phyloP scores from a whole-genome alignment of 2,113 vertebrate species.

The Grus americana region DNA sequence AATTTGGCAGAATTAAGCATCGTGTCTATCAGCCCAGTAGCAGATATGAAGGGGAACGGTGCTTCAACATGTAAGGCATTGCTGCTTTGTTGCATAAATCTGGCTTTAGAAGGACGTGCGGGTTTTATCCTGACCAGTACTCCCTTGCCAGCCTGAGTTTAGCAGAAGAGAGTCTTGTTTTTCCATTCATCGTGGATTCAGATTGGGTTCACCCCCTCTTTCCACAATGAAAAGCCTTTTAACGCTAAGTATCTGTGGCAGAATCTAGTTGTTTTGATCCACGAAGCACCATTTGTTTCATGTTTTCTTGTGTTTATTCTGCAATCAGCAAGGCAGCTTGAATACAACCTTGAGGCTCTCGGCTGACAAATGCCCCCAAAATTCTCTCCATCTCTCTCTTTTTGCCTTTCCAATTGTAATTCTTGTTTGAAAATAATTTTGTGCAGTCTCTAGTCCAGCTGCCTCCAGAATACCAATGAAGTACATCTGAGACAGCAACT shows the following conservation, averaged over 20 bases:
- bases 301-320: constrained; percentile 15
- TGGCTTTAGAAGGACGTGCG: background rate
- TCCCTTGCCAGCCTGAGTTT: background rate
- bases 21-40: background rate
- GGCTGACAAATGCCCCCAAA: constrained; percentile 27
- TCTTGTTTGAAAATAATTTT: constrained; percentile 59
- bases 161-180: background rate
- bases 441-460: constrained; percentile 36
- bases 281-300: background rate
- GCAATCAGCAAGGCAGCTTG: background rate
- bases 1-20: constrained; percentile 44
- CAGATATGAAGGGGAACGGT: background rate
- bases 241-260: background rate
- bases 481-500: background rate
- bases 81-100: background rate
- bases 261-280: background rate
- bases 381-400: constrained; percentile 2
- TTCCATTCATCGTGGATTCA: background rate
- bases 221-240: constrained; percentile 3
- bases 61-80: background rate
- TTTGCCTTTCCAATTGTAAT: constrained; percentile 45
- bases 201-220: background rate
- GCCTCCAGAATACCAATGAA: constrained; percentile 57
- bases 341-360: background rate
- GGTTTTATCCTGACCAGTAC: background rate